These are phyloP conservation scores for Distichodus sexfasciatus DNA, from an alignment of 2,797 vertebrate genomes.

Conservation along the genomic window DNA sequence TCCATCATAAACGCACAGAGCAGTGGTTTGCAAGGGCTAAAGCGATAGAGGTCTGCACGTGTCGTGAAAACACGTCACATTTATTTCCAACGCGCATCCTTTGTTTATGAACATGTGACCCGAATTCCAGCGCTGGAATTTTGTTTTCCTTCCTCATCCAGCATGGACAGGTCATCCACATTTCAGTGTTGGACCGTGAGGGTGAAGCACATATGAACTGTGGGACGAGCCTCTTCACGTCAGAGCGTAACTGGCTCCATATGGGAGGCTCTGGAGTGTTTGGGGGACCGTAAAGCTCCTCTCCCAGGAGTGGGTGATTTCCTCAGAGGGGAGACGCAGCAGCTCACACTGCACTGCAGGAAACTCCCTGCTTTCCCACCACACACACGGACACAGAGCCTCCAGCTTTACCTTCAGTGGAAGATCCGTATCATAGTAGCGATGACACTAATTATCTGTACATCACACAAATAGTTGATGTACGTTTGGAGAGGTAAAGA, in stretches of 20 bases:
- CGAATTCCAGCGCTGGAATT: slow-evolving; percentile 1
- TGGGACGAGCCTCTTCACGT: neutral
- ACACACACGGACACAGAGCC: too few species aligned
- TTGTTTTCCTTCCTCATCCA: neutral
- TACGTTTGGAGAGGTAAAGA: too few species aligned
- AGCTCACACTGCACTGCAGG: too few species aligned
- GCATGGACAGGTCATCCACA: neutral
- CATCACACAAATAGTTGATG: too few species aligned
- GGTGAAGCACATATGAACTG: neutral
- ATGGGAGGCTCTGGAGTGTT: slow-evolving; percentile 2
- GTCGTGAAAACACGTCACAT: too few species aligned
- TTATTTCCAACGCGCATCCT: too few species aligned
- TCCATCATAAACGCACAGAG: slow-evolving; percentile 17
- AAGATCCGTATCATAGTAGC: too few species aligned
- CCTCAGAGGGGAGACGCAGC: neutral
- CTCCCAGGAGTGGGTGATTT: neutral
- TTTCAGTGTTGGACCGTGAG: neutral
- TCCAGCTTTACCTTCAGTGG: too few species aligned
- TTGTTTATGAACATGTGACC: neutral
- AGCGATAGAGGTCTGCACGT: neutral
- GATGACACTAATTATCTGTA: too few species aligned
- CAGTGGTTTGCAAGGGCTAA: too few species aligned
- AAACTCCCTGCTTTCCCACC: neutral
- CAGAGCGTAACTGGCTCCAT: slow-evolving; percentile 10
- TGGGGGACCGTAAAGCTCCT: neutral